These are phyloP conservation scores for Drosophila acutilabella DNA, from an alignment of 2,888 invertebrate species.

Conservation along the genomic window DNA sequence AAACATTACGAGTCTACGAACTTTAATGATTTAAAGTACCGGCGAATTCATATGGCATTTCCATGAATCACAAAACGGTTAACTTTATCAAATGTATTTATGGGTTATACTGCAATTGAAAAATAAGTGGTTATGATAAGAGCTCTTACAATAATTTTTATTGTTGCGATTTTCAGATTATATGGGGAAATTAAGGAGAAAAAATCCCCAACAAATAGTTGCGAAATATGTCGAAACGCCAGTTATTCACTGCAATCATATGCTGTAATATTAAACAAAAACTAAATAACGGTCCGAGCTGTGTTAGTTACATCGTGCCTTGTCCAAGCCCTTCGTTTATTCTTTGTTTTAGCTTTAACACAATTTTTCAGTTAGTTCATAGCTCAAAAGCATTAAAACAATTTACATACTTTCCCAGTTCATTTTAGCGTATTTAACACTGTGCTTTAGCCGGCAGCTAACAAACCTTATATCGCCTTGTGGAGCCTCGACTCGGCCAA, in stretches of 20 bases:
- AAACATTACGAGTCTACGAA: background rate
- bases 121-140: constrained; percentile 27
- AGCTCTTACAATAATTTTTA: constrained; percentile 2
- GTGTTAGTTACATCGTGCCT: too few species aligned
- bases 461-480: constrained; percentile 25
- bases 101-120: constrained; percentile 15
- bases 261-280: too few species aligned
- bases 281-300: too few species aligned
- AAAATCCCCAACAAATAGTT: constrained; percentile 12
- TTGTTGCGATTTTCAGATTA: background rate
- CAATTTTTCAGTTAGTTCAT: constrained; percentile 24
- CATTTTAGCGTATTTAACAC: constrained; percentile 42
- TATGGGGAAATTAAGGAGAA: background rate
- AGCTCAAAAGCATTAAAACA: constrained; percentile 28
- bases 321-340: too few species aligned
- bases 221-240: constrained; percentile 17
- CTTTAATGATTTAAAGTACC: constrained; percentile 1
- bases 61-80: constrained; percentile 25
- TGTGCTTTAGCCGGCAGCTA: constrained; percentile 19
- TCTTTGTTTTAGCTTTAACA: too few species aligned
- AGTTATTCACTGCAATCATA: too few species aligned
- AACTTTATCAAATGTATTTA: constrained; percentile 28
- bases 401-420: constrained; percentile 34
- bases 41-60: background rate
- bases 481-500: constrained; percentile 2